Percentiles rank a stretch among this genome's conserved stretches.
Conservation (phyloP, 2,888 invertebrate species). For the Muscina levida region DNA sequence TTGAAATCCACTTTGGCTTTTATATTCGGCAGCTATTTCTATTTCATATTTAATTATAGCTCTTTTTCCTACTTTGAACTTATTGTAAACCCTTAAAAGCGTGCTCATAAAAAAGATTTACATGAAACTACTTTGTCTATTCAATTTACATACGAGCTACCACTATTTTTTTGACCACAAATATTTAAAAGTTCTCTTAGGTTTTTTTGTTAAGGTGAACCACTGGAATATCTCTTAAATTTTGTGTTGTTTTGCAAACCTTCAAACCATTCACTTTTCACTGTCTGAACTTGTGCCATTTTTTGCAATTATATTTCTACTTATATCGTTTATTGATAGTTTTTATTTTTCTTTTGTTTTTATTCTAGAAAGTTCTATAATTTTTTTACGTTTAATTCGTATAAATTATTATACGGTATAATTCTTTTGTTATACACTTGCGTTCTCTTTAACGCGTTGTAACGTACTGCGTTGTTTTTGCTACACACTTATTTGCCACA, state of each 20-base stretch:
- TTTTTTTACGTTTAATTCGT: background rate
- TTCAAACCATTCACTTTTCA: conserved; percentile 15
- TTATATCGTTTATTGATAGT: background rate
- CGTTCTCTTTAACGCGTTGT: conserved; percentile 47
- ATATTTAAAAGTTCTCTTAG: background rate
- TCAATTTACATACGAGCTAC: too few species aligned
- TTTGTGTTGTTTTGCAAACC: background rate
- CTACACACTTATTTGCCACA: background rate
- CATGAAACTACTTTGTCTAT: too few species aligned
- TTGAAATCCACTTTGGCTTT: too few species aligned
- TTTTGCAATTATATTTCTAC: conserved; percentile 3
- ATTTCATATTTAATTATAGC: too few species aligned
- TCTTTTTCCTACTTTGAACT: too few species aligned
- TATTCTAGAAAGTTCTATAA: conserved; percentile 17
- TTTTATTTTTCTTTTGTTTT: conserved; percentile 10
- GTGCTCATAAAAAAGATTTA: too few species aligned
- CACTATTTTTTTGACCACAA: background rate
- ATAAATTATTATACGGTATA: conserved; percentile 2
- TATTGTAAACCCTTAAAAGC: too few species aligned
- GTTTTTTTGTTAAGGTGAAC: conserved; percentile 17
- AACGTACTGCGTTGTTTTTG: conserved; percentile 40
- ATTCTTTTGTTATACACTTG: background rate
- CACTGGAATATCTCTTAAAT: conserved; percentile 9
- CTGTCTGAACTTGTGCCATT: conserved; percentile 10
- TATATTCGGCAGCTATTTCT: too few species aligned